Base-by-base conservation (phyloP, 2,888 invertebrate species). In the Cosmia trapezina region DNA sequence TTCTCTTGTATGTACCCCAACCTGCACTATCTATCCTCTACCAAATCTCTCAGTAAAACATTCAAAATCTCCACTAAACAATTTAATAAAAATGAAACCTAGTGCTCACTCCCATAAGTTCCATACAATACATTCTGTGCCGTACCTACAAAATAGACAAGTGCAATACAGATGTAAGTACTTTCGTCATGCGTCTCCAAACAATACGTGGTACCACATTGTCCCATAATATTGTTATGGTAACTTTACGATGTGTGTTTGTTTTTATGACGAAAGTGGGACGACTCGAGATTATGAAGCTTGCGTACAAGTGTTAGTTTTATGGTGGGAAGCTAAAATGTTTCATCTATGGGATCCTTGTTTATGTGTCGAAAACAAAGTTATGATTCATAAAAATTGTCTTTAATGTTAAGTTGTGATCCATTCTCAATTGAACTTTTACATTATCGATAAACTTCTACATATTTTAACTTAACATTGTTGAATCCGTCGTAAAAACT, bases 231-330 rank as follows among this genome's bases (percentile, higher is more conserved):
- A 83, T 76, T 78, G 84, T 87, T 86, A 90, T 85, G 83, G 85
- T 84, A 84, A 89, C 86, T 85, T 86, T 89, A 91, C 89, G 88
- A 86, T 86, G 91, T 91, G 88, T 93, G 89, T 91, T 91, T 81
- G 80, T 80, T 91, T 81, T 92, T 85, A 90, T 92, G 91, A 88
- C 83, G 92, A 93, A 94, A 94, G 90, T 93, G 88, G 93, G 91
- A 84, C 93, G 89, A 82, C 89, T 85, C 70, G 87, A 91, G 89
- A 91, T 93, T 91, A 91, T 37, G 67, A 68, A 45, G 87, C 84
- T 89, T 87, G 86, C 85, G 85, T 85, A 88, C 88, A 87, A 83
- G 80, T 87, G 84, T 86, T 85, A 80, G 86, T 86, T 90, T 91
- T 88, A 90, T 86, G 87, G 83, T 91, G 91, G 86, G 90, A 91